phyloP scores from a whole-genome alignment of 2,113 vertebrate species.

The Leucopsar rothschildi region DNA sequence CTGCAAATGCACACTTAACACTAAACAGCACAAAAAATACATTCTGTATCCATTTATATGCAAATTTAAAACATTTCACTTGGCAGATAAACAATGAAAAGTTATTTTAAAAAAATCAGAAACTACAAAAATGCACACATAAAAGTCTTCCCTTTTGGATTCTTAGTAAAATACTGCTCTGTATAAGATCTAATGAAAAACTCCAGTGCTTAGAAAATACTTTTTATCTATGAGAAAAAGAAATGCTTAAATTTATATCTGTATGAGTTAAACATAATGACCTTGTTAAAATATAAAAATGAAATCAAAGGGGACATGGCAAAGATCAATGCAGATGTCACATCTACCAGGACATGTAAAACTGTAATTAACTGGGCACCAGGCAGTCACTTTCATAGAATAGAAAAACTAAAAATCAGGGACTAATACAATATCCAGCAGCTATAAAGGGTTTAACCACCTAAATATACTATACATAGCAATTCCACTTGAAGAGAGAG shows the following conservation, averaged over 20 bases:
- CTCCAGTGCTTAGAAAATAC: slow-evolving; percentile 80
- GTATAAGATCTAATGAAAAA: slow-evolving; percentile 83
- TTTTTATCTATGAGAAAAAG: slow-evolving; percentile 66
- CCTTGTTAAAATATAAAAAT: slow-evolving; percentile 40
- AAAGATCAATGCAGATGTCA: slow-evolving; percentile 8
- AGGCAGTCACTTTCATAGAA: slow-evolving; percentile 29
- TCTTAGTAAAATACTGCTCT: slow-evolving; percentile 84
- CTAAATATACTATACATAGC: not conserved
- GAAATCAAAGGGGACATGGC: slow-evolving; percentile 35
- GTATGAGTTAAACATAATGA: slow-evolving; percentile 52
- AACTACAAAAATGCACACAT: slow-evolving; percentile 78
- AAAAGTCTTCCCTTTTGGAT: slow-evolving; percentile 78
- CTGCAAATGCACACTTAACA: slow-evolving; percentile 74
- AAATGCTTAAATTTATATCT: slow-evolving; percentile 55
- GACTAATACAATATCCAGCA: slow-evolving; percentile 13
- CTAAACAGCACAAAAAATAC: slow-evolving; percentile 75
- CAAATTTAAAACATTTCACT: slow-evolving; percentile 76
- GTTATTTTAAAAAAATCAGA: slow-evolving; percentile 72
- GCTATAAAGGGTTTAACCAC: slow-evolving; percentile 1
- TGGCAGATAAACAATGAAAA: slow-evolving; percentile 73
- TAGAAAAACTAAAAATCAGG: not conserved
- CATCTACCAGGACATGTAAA: slow-evolving; percentile 34
- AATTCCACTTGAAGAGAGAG: not conserved
- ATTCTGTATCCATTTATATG: slow-evolving; percentile 72
- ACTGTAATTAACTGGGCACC: slow-evolving; percentile 49